Evolutionary conservation across 2,797 vertebrate species (phyloP).

Genomic region (Pangasius macronema): DNA sequence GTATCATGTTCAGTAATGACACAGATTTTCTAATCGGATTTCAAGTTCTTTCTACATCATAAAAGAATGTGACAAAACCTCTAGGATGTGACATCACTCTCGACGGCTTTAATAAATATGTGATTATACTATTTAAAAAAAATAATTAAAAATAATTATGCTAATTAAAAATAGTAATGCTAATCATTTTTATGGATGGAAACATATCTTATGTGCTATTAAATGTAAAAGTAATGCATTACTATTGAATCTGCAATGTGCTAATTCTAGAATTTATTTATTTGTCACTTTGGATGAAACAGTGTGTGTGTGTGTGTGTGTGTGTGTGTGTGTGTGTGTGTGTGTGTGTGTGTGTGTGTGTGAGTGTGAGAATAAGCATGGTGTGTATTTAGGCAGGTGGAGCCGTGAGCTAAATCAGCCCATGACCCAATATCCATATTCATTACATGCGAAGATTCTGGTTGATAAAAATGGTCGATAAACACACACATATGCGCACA

Average conservation of each 20-base stretch:
- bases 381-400: constrained; percentile 1
- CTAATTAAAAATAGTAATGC: not conserved
- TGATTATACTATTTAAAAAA: not conserved
- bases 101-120: not conserved
- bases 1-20: not conserved
- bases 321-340: constrained; percentile 17
- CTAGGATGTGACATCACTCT: not conserved
- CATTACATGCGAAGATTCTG: constrained; percentile 70
- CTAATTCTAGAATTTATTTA: not conserved
- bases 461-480: constrained; percentile 51
- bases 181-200: not conserved
- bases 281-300: not conserved
- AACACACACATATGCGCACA: not conserved
- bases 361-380: not conserved
- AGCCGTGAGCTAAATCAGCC: constrained; percentile 56
- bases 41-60: not conserved
- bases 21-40: not conserved
- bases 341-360: constrained; percentile 10
- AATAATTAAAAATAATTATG: no score
- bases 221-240: not conserved
- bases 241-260: not conserved
- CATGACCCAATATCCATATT: constrained; percentile 72
- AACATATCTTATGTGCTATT: not conserved
- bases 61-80: not conserved
- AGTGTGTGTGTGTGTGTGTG: not conserved